These are phyloP conservation scores for Ormyrus thymus DNA, from an alignment of 2,888 invertebrate genomes.

Conservation along the genomic window DNA sequence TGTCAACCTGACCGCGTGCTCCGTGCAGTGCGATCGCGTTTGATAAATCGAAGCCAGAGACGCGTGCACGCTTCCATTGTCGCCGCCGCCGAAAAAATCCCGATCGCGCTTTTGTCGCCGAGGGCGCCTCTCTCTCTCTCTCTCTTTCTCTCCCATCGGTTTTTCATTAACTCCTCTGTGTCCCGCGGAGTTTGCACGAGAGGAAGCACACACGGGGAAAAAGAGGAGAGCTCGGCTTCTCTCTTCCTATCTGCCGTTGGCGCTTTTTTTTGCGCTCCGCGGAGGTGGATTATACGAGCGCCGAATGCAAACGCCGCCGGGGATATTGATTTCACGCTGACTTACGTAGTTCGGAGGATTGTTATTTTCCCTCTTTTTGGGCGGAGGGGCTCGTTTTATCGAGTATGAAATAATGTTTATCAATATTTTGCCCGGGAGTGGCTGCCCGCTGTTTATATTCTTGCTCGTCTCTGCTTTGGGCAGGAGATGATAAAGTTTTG, in stretches of 20 bases:
- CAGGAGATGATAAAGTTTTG: not conserved
- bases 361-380: constrained; percentile 31
- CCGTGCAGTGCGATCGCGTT: constrained; percentile 38
- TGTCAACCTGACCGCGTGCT: not conserved
- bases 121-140: not conserved
- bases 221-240: not conserved
- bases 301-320: constrained; percentile 13
- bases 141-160: not conserved
- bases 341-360: constrained; percentile 25
- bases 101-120: not conserved
- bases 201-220: not conserved
- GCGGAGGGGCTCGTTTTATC: not conserved
- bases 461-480: not conserved
- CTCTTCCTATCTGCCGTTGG: not conserved
- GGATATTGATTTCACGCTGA: constrained; percentile 52
- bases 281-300: constrained; percentile 27
- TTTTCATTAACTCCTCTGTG: constrained; percentile 22
- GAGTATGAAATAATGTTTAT: constrained; percentile 31
- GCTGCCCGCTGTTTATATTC: not conserved
- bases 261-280: not conserved
- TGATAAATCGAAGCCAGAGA: constrained; percentile 40
- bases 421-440: constrained; percentile 18
- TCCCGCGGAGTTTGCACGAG: not conserved
- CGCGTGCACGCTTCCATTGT: not conserved
- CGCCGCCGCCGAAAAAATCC: not conserved